These are phyloP conservation scores for Drosophila arawakana DNA, from an alignment of 1,140 invertebrate species.

Conservation along the genomic window DNA sequence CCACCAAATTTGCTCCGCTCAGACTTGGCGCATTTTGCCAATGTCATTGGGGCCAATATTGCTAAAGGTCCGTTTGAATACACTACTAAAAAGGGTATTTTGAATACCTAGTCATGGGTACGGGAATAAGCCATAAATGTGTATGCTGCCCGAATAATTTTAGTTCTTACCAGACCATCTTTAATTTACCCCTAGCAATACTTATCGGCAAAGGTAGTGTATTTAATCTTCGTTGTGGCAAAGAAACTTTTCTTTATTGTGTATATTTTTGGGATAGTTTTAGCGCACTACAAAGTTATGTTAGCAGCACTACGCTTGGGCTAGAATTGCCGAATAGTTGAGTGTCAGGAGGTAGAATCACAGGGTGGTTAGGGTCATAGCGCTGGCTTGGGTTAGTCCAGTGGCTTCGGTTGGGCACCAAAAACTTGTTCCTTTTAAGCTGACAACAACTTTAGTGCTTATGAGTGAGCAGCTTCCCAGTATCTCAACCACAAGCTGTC, in stretches of 20 bases:
- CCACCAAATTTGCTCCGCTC: neutral
- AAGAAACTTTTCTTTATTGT: neutral
- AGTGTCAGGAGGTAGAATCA: neutral
- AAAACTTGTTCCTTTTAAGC: constrained; percentile 45
- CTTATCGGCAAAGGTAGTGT: too few species aligned
- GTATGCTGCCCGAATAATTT: too few species aligned
- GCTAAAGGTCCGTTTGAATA: constrained; percentile 20
- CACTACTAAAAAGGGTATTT: neutral
- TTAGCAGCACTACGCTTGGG: neutral
- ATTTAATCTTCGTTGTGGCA: neutral
- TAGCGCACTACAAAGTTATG: constrained; percentile 37
- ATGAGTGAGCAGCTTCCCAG: constrained; percentile 31
- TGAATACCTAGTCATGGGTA: too few species aligned
- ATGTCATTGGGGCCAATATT: constrained; percentile 75
- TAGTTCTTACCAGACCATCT: too few species aligned
- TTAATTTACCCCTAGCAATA: too few species aligned
- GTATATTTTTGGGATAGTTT: constrained; percentile 48
- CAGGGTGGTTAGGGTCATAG: neutral
- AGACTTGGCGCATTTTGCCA: constrained; percentile 40
- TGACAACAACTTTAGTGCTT: constrained; percentile 37
- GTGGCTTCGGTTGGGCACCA: neutral
- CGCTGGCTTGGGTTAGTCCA: too few species aligned
- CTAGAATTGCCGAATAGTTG: neutral
- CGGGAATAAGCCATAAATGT: too few species aligned
- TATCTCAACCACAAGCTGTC: neutral